These are phyloP conservation scores for Leucoraja ocellata DNA, from an alignment of 2,797 vertebrate species.

Conservation along the genomic window DNA sequence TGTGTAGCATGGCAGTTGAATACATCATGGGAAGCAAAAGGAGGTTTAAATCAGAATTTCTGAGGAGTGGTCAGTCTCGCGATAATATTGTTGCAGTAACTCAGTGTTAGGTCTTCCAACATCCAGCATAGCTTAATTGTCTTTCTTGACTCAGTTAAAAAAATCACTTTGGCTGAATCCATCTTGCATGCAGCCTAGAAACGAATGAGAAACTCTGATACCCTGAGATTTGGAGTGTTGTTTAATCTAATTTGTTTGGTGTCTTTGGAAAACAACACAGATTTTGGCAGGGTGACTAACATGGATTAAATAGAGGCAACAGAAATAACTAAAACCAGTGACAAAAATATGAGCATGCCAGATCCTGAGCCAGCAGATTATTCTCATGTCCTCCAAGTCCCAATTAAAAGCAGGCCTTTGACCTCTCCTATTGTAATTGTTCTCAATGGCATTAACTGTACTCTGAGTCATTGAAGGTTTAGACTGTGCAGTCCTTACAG, in stretches of 20 bases:
- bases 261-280: background rate
- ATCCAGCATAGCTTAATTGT: background rate
- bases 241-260: slow-evolving; percentile 7
- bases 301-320: background rate
- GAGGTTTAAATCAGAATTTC: background rate
- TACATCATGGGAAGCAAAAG: background rate
- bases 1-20: background rate
- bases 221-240: background rate
- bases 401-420: slow-evolving; percentile 12
- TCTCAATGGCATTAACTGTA: background rate
- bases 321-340: slow-evolving; percentile 10
- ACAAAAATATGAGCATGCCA: slow-evolving; percentile 6
- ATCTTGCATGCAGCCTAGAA: background rate
- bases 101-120: background rate
- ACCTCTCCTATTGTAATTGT: background rate
- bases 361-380: background rate
- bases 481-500: background rate
- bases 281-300: slow-evolving; percentile 6
- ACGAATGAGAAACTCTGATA: background rate
- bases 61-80: no score
- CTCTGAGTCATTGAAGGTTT: background rate
- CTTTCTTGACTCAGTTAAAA: background rate
- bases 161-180: background rate
- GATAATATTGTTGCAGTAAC: background rate
- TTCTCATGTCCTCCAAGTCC: background rate